These are phyloP conservation scores for Pangasianodon hypophthalmus DNA, from an alignment of 2,113 vertebrate genomes.

Conservation along the genomic window DNA sequence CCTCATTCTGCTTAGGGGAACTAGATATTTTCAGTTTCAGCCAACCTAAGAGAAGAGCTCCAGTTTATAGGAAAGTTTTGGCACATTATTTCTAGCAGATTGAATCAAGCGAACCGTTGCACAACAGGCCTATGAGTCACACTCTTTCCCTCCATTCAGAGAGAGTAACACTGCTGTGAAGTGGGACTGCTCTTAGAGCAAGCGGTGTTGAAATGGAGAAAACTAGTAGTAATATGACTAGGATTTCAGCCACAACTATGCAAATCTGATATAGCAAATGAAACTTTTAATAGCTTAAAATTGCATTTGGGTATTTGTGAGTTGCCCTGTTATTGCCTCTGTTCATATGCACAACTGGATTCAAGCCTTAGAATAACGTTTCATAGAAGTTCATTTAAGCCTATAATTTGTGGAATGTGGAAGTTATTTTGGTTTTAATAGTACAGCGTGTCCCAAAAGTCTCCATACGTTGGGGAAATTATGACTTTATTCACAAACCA, in stretches of 20 bases:
- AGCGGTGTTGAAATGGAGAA: not conserved
- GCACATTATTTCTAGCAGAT: not conserved
- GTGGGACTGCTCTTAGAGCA: not conserved
- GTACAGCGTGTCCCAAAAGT: too few relatives aligned
- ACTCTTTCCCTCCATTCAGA: not conserved
- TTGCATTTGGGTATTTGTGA: not conserved
- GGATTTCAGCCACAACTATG: not conserved
- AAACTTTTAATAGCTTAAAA: not conserved
- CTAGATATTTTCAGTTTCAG: not conserved
- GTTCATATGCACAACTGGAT: not conserved
- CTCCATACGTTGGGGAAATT: too few relatives aligned
- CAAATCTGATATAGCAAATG: not conserved
- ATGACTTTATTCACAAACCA: too few relatives aligned
- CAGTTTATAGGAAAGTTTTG: slow-evolving; percentile 1
- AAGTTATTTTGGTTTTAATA: not conserved
- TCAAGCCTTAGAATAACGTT: not conserved
- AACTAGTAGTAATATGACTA: not conserved
- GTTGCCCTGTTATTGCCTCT: not conserved
- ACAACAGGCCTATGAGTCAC: slow-evolving; percentile 1
- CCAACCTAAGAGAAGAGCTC: not conserved
- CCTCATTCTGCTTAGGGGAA: not conserved
- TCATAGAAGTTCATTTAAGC: not conserved
- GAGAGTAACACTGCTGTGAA: not conserved
- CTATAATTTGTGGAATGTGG: not conserved
- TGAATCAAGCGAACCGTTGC: not conserved